Evolutionary conservation across 2,888 invertebrate genomes (phyloP).

Genomic region (Boloria selene): DNA sequence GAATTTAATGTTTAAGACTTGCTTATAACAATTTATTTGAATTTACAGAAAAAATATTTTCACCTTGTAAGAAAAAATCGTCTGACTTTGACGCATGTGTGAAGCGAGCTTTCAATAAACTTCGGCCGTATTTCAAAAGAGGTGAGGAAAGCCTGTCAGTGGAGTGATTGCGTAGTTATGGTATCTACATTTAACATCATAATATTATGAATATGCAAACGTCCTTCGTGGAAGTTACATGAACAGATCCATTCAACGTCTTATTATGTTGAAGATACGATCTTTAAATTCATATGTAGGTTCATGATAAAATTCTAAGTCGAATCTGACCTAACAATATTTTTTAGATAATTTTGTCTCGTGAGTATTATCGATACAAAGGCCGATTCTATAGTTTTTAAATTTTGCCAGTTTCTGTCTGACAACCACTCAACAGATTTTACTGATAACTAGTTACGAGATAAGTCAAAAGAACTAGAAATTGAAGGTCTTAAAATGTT

Average conservation of each 20-base stretch:
- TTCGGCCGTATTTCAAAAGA: slow-evolving; percentile 87
- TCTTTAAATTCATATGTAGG: neutral
- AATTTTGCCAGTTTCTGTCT: too few species aligned
- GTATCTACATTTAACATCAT: neutral
- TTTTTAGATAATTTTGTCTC: too few species aligned
- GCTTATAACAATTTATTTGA: neutral
- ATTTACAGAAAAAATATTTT: slow-evolving; percentile 71
- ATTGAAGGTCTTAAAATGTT: too few species aligned
- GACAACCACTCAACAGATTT: too few species aligned
- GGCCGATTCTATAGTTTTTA: too few species aligned
- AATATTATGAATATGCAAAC: neutral
- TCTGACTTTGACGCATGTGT: slow-evolving; percentile 88
- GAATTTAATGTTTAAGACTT: too few species aligned
- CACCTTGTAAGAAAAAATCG: slow-evolving; percentile 83
- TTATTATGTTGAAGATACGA: neutral
- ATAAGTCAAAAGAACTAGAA: too few species aligned
- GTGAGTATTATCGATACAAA: too few species aligned
- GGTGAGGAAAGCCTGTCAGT: slow-evolving; percentile 67
- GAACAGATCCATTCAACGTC: neutral
- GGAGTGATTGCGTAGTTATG: neutral
- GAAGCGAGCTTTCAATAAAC: slow-evolving; percentile 86
- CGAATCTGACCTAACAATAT: too few species aligned
- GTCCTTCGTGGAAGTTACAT: neutral
- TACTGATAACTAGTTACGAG: too few species aligned
- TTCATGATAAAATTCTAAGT: too few species aligned